Conservation (phyloP, 2,797 vertebrate genomes). For the Kryptopterus vitreolus region DNA sequence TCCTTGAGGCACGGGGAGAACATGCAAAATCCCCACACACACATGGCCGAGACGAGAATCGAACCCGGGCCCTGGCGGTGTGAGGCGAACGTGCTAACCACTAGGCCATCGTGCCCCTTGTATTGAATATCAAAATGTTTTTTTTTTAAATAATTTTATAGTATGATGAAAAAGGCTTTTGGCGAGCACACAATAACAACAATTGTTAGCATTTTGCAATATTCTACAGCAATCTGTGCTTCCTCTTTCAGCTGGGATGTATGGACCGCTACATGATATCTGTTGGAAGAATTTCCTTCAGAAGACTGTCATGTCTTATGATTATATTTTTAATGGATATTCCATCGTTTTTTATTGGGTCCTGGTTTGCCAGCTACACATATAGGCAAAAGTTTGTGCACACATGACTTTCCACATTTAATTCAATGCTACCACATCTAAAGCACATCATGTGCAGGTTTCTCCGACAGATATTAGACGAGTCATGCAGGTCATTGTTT, state of each 20-base stretch:
- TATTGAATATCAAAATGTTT: too few relatives aligned
- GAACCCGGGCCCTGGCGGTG: too few relatives aligned
- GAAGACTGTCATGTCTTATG: neutral
- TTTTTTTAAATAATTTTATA: neutral
- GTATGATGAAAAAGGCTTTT: conserved; percentile 9
- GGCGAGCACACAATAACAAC: conserved; percentile 28
- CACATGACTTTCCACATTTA: too few relatives aligned
- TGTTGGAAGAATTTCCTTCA: conserved; percentile 47
- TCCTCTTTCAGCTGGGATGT: conserved; percentile 44
- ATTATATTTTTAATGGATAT: neutral
- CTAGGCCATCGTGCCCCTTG: too few relatives aligned
- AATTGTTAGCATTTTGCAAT: conserved; percentile 41
- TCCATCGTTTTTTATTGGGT: neutral
- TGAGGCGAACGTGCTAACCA: too few relatives aligned
- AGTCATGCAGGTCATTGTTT: neutral
- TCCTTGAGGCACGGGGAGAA: too few relatives aligned
- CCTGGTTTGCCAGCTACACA: too few relatives aligned
- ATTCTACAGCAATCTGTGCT: conserved; percentile 37
- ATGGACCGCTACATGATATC: conserved; percentile 34
- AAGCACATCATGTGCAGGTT: too few relatives aligned
- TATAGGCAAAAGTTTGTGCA: too few relatives aligned
- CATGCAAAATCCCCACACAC: too few relatives aligned
- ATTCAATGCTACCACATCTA: too few relatives aligned
- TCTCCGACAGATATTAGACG: neutral
- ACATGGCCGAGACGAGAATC: too few relatives aligned